Evolutionary conservation across 2,797 vertebrate species (phyloP), one percentile per base, ranked within the genome.

Genomic region (Catostomus latipinnis): DNA sequence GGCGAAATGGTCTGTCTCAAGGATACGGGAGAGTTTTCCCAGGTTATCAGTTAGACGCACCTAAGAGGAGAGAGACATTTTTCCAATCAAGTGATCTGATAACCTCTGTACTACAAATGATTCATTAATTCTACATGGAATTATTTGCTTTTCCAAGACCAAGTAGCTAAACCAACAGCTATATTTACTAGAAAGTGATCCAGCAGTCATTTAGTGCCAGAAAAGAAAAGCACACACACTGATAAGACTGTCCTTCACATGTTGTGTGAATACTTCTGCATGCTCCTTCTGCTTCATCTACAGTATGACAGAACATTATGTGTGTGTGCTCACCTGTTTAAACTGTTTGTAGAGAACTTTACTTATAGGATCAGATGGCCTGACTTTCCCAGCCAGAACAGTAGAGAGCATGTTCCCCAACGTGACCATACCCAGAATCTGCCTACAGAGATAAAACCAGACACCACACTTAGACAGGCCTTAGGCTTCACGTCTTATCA

Each of bases 291-390:
- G 60, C 10, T 68, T 13, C 1, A 1, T 12, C n/a, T 74, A 56
- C 61, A 69, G 56, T 78, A 63, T 8, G 14, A 69, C 61, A 46
- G 16, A 62, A 73, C 52, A 0, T 13, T 6, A n/a, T 8, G 16
- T 11, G 58, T 49, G 61, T 58, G 50, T 58, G 61, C 88, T 78
- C 82, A 99, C 97, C 96, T 96, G 95, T 72, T 95, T 96, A 88
- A 99, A 99, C 82, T 99, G 97, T 86, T 96, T 97, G 92, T 97
- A 98, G 84, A 99, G 91, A 4, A 99, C 95, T 91, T 95, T 96
- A 78, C 86, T 91, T 84, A 99, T 96, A 0, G 96, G 92, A 86
- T 99, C 96, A 0, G 94, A 95, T 0, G 95, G 92, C 73, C 90
- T 94, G 84, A 98, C 95, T 91, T 97, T 98, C 34, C 96, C 96